Conservation (phyloP, 2,888 invertebrate species). For the Pandemis cinnamomeana region DNA sequence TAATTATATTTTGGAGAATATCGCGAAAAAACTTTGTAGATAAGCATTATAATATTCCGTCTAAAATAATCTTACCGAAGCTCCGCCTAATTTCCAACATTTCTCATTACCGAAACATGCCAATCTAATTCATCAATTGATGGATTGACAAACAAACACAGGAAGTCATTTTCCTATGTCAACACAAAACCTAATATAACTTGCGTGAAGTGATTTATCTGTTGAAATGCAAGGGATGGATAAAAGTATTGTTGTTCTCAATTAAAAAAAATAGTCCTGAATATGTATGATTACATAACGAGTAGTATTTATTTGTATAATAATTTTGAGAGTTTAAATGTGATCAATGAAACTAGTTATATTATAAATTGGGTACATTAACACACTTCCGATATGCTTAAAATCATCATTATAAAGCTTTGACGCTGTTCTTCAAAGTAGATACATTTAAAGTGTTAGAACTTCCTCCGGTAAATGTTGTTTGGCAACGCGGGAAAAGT, state of each 20-base stretch:
- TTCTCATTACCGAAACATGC: slow-evolving; percentile 34
- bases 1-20: neutral
- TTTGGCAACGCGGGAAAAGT: neutral
- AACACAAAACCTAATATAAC: slow-evolving; percentile 33
- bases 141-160: slow-evolving; percentile 41
- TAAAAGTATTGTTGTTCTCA: slow-evolving; percentile 18
- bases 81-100: slow-evolving; percentile 13
- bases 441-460: neutral
- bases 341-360: neutral
- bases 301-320: neutral
- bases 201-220: slow-evolving; percentile 11
- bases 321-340: neutral
- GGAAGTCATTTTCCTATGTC: slow-evolving; percentile 33
- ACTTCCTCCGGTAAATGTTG: slow-evolving; percentile 11
- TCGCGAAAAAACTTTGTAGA: neutral
- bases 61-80: neutral
- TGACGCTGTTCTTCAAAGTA: slow-evolving; percentile 7
- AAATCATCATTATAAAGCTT: slow-evolving; percentile 12
- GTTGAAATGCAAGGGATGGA: slow-evolving; percentile 24
- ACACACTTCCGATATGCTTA: slow-evolving; percentile 1
- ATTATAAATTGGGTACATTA: neutral
- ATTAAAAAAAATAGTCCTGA: neutral
- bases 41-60: neutral
- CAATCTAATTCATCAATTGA: slow-evolving; percentile 36
- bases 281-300: neutral